phyloP scores from a whole-genome alignment of 35 echinoderm and acorn worm genomes.

The Ophioderma brevispina region DNA sequence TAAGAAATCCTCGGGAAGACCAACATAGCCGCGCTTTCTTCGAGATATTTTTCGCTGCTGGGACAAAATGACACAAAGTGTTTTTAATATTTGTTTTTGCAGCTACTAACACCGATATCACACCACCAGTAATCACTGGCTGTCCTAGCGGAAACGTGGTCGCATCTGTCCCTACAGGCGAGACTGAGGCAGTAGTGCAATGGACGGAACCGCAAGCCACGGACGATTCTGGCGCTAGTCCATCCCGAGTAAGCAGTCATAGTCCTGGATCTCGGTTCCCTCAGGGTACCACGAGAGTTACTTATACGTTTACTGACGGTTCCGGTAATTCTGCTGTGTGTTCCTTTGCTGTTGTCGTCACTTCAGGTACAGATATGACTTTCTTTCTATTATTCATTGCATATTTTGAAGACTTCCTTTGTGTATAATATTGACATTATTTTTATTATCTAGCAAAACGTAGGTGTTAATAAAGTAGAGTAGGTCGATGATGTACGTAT shows the following conservation, averaged over 20 bases:
- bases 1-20: no score
- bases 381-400: no score
- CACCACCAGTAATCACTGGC: background rate
- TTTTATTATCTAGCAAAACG: no score
- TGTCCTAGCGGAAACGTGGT: background rate
- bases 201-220: conserved; percentile 6
- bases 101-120: background rate
- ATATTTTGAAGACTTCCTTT: no score
- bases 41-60: no score
- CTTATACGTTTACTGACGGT: background rate
- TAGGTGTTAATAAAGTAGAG: no score
- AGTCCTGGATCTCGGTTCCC: background rate
- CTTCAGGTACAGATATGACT: no score
- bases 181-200: background rate
- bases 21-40: no score
- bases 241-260: background rate
- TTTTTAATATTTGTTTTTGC: background rate
- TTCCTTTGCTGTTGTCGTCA: background rate
- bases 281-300: background rate
- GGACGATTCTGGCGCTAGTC: background rate
- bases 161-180: background rate
- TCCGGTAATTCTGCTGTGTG: background rate
- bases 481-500: no score
- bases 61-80: no score
- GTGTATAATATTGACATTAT: no score